Base-by-base conservation (phyloP, 2,113 vertebrate species). In the Panthera tigris region DNA sequence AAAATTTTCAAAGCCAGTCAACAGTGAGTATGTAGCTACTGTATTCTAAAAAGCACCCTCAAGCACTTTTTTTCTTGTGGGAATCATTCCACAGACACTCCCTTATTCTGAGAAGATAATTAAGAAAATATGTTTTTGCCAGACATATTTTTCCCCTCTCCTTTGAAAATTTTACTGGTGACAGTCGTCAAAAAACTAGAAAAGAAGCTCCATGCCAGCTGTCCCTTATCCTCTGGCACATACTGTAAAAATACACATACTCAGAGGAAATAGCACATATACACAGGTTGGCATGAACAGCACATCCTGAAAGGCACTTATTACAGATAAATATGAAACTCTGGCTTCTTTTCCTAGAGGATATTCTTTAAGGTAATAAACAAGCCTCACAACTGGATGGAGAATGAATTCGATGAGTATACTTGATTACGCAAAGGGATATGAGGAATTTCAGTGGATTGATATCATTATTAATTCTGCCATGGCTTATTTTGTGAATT, bases 91-190 rank as follows among this genome's bases (percentile, higher is more conserved):
- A 81, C 4, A 36, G 85, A 94, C 13, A 92, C 63, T 85, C 52
- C 80, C 71, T 82, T 86, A 61, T 52, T 69, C 55, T 7, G 66
- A 78, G 84, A 97, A 95, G 39, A 74, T 85, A 93, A 93, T 85
- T 95, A 96, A 98, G 97, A 90, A 95, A 96, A 91, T 68, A 66
- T 9, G n/a, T 73, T 82, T 92, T 95, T 52, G 61, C n/a, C 48
- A 76, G 88, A 85, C 39, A 55, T 21, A 86, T 57, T 76, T 89
- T 63, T 19, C 45, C 16, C 1, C 0, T 25, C 31, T 83, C 31
- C n/a, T 95, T 90, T 92, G 91, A 91, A 94, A 95, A 16, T 71
- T 78, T 69, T 41, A n/a, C 74, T 93, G 23, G 50, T 88, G 71
- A 97, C 69, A 94, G 87, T 4, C 50, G 95, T 94, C 41, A 85